A percentile compares a stretch with the other conserved stretches of the same genome.
Evolutionary conservation across 2,797 vertebrate species (phyloP).

Genomic region (Apodemus agrarius): DNA sequence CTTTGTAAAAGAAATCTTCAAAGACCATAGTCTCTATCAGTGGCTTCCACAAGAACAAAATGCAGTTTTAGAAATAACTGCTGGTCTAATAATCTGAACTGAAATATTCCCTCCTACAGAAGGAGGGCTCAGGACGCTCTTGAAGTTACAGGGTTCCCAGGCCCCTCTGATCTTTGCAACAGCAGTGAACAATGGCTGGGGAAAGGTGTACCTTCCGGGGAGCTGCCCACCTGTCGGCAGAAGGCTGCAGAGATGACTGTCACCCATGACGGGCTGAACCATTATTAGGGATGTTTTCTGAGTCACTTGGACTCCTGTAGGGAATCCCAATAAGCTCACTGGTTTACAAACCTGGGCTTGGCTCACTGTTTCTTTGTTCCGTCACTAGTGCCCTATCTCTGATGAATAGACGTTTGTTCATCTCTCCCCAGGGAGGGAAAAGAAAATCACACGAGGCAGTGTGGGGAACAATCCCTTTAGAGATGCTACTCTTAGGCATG

Average conservation of each 20-base stretch:
- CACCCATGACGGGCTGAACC: neutral
- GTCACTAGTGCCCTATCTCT: neutral
- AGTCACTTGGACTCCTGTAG: neutral
- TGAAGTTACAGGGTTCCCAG: neutral
- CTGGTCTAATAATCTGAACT: neutral
- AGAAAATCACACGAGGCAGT: neutral
- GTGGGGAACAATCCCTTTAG: neutral
- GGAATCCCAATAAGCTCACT: neutral
- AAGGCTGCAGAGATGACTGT: neutral
- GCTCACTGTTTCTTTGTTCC: neutral
- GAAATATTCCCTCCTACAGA: neutral
- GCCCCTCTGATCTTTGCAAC: neutral
- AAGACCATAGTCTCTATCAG: slow-evolving; percentile 3
- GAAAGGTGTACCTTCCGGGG: neutral
- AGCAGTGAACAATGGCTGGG: neutral
- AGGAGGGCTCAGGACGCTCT: neutral
- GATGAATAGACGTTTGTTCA: neutral
- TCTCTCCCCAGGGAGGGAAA: neutral
- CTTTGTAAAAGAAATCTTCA: neutral
- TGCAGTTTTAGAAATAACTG: slow-evolving; percentile 34
- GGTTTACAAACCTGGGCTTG: neutral
- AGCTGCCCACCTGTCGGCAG: neutral
- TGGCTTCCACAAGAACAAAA: neutral
- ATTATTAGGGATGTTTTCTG: neutral
- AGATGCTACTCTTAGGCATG: neutral